Evolutionary conservation across 2,113 vertebrate genomes (phyloP).

Genomic region (Petrocephalus zakoni): DNA sequence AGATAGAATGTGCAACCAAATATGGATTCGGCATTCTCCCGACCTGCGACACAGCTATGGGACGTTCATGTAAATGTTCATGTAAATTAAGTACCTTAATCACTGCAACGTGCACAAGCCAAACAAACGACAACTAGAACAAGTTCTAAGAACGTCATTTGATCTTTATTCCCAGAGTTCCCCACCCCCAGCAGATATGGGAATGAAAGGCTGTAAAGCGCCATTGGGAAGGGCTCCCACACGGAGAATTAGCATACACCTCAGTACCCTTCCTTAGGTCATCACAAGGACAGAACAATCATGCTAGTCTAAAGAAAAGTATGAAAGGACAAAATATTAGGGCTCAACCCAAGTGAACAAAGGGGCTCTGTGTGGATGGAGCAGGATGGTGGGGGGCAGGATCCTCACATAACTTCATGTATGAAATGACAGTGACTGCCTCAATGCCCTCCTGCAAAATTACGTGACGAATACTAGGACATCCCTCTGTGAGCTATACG

Average conservation of each 20-base stretch:
- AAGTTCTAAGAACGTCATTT: not conserved
- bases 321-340: slow-evolving; percentile 16
- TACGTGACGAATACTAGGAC: not conserved
- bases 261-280: not conserved
- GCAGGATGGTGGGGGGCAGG: not conserved
- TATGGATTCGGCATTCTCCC: not conserved
- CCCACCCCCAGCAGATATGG: not conserved
- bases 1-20: not conserved
- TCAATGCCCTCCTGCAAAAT: not conserved
- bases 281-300: not conserved
- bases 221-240: not conserved
- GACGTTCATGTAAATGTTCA: not conserved
- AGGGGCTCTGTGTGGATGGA: not conserved
- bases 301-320: not conserved
- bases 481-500: not conserved
- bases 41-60: not conserved
- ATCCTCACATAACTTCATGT: not conserved
- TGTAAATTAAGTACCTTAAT: not conserved
- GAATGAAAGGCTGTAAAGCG: not conserved
- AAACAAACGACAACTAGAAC: not conserved
- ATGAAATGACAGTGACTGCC: not conserved
- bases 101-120: not conserved
- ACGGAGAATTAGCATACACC: not conserved
- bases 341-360: slow-evolving; percentile 1
- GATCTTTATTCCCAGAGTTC: not conserved